Base-by-base conservation (phyloP, 2,113 vertebrate genomes). In the Calonectris borealis region DNA sequence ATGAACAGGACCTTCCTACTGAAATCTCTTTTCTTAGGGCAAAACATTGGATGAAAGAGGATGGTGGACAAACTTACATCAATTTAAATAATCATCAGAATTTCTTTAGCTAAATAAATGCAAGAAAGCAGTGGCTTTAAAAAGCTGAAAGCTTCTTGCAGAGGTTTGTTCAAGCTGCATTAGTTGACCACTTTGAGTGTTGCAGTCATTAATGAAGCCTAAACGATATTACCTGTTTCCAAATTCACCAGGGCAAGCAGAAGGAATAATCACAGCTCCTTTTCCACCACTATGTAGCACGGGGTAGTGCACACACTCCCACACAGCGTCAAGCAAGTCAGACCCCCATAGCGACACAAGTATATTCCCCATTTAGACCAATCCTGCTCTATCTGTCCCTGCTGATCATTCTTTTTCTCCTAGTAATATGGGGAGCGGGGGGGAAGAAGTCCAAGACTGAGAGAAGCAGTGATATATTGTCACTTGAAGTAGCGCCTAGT, bases 231-330 rank as follows among this genome's bases (percentile, higher is more conserved):
- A 8, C 32, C 57, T 9, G 8, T 57, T 71, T 51, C 81, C 73
- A 44, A 15, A 29, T 10, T 31, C 54, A 6, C 19, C 34, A 15
- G 44, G 27, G 13, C 22, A 34, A 71, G 44, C 31, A 32, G 46
- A 29, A 44, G 51, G 38, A 71, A 24, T 3, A 7, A 36, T 1
- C 16, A 5, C 38, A 2, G 36, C 22, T 66, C 73, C 52, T 10
- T 6, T 13, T 10, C 66, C 58, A 29, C 18, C 16, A 1, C 71
- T 10, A 0, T 0, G 21, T 2, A 34, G 52, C 54, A 5, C 0
- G 3, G 44, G 2, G 31, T 5, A 8, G 34, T 1, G 5, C 15
- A 1, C 49, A 11, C 25, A 2, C 9, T 14, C 52, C n/a, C 49
- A 10, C 42, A 5, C 14, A 16, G 62, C 4, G 8, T 10, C 13